Evolutionary conservation across 2,888 invertebrate species (phyloP), one percentile per base, ranked within the genome.

Genomic region (Athrips mouffetella): DNA sequence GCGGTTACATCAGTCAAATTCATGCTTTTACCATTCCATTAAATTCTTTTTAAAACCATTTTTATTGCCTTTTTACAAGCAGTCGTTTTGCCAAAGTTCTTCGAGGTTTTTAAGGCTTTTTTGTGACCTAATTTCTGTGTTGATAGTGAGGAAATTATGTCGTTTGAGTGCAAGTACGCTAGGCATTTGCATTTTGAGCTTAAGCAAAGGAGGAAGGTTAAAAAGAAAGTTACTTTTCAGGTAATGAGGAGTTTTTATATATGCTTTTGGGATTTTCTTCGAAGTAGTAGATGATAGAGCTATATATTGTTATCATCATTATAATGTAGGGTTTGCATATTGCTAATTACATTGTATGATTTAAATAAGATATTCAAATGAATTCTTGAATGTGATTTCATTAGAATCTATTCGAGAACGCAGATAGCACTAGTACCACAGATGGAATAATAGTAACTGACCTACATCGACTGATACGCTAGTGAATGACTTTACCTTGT

Each of bases 151-250:
- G 54, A 8, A 16, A 69, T 60, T 66, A 86, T 87, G 85, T 72
- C 77, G 66, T 77, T 72, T 52, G 80, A 84, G 62, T 72, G 73
- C 57, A 80, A 73, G 64, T 74, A 76, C 27, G 65, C 72, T 44
- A 71, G 77, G 29, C 70, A 71, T 62, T 65, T 77, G 56, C 76
- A 76, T 63, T 80, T 81, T 48, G 80, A 84, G 70, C 73, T 84
- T 58, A 84, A 80, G 63, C 79, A 77, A 55, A 80, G 63, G 57
- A 75, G 72, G 59, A 80, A 73, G 53, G 60, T 57, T 41, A 83
- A 78, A 70, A 86, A 81, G 73, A 78, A 70, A 70, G 85, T 87
- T 51, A 76, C 80, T 48, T 87, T 85, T 73, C 74, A 84, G 85
- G 86, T 80, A 45, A 39, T n/a, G n/a, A n/a, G n/a, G n/a, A n/a